Conservation (phyloP, 2,888 invertebrate species). For the Tryphoninae sp. region DNA sequence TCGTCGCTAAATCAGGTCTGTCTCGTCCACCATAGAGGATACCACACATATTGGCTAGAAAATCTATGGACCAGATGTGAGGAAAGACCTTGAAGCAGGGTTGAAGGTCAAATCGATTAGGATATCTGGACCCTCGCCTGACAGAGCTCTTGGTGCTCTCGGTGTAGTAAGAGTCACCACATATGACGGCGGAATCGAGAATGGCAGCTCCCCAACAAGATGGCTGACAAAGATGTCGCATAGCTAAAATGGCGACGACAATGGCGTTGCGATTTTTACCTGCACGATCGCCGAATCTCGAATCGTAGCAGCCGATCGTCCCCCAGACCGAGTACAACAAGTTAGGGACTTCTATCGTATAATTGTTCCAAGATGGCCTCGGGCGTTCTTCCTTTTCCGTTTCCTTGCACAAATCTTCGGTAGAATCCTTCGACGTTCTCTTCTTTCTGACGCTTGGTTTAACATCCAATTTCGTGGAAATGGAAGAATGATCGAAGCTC, state of each 20-base stretch:
- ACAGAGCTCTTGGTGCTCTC: conserved; percentile 70
- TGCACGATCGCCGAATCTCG: conserved; percentile 71
- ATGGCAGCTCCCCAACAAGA: conserved; percentile 76
- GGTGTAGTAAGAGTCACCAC: conserved; percentile 76
- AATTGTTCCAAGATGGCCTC: conserved; percentile 75
- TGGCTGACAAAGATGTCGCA: conserved; percentile 75
- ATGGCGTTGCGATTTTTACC: conserved; percentile 77
- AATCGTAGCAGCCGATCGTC: conserved; percentile 75
- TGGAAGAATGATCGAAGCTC: conserved; percentile 71
- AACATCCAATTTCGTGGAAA: conserved; percentile 39
- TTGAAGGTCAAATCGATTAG: conserved; percentile 73
- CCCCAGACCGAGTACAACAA: conserved; percentile 79
- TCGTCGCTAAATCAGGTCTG: conserved; percentile 66
- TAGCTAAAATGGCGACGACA: conserved; percentile 72
- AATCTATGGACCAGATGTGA: conserved; percentile 75
- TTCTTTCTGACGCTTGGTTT: conserved; percentile 16
- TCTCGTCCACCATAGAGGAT: conserved; percentile 70
- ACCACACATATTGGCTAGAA: conserved; percentile 70
- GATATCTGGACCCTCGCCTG: conserved; percentile 61
- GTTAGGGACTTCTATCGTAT: conserved; percentile 74
- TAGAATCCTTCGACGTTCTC: background rate
- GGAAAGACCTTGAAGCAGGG: conserved; percentile 73
- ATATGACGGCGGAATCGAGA: conserved; percentile 77
- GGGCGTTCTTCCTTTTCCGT: conserved; percentile 26
- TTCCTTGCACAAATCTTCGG: conserved; percentile 9